Evolutionary conservation across 2,888 invertebrate genomes (phyloP).

Genomic region (Melanophora roralis): DNA sequence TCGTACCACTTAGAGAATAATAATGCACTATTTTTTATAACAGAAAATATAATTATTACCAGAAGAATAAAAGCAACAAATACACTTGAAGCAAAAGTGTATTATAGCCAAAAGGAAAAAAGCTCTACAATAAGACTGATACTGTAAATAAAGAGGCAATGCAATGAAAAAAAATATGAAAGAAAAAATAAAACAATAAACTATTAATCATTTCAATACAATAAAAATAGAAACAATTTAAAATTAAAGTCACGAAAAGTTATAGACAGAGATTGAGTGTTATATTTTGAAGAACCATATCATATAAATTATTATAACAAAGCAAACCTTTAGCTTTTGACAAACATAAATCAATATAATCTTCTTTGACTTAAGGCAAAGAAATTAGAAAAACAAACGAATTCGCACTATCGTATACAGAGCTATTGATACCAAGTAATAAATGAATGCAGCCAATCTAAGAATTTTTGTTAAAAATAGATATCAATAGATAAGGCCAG

Average conservation of each 20-base stretch:
- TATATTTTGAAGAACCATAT: background rate
- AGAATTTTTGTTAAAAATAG: conserved; percentile 7
- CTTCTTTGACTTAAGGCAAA: no score
- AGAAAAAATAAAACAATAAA: conserved; percentile 18
- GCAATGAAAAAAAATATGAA: background rate
- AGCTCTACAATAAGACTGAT: background rate
- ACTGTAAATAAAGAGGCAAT: background rate
- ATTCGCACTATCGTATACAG: no score
- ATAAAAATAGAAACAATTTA: conserved; percentile 29
- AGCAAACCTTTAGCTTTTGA: conserved; percentile 41
- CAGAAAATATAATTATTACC: conserved; percentile 34
- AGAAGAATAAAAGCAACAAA: background rate
- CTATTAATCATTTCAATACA: conserved; percentile 34
- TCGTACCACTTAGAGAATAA: background rate
- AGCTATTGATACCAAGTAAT: no score
- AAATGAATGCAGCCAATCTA: no score
- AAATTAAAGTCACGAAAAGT: no score
- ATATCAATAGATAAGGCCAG: background rate
- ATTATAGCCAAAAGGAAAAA: background rate
- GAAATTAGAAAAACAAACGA: background rate
- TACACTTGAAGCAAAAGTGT: background rate
- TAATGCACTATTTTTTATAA: conserved; percentile 11
- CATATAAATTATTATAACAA: conserved; percentile 47
- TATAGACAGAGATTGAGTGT: background rate
- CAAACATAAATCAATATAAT: conserved; percentile 55